A percentile compares a stretch with the other conserved stretches of the same genome.
phyloP scores from a whole-genome alignment of 2,888 invertebrate species.

The Pseudolycoriella hygida region DNA sequence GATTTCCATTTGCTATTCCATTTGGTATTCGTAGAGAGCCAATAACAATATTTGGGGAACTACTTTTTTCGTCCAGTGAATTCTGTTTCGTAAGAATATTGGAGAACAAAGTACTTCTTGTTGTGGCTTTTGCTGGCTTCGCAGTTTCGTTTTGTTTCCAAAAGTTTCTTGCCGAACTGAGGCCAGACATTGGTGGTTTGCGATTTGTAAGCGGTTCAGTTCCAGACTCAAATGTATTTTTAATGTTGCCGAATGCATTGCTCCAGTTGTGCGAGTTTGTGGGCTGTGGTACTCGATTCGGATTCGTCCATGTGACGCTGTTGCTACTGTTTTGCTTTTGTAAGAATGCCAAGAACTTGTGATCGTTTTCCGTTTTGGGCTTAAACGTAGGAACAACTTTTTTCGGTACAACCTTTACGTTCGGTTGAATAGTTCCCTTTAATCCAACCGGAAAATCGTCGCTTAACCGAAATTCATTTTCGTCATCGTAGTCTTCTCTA shows the following conservation, averaged over 20 bases:
- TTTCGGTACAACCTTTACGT: conserved; percentile 25
- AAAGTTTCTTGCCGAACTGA: conserved; percentile 37
- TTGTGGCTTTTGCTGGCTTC: background rate
- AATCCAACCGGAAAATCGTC: conserved; percentile 31
- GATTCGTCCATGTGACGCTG: conserved; percentile 23
- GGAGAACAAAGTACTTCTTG: background rate
- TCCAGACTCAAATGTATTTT: conserved; percentile 56
- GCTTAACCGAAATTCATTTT: conserved; percentile 8
- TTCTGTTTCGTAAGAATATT: background rate
- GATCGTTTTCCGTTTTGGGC: conserved; percentile 72
- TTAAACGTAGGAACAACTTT: conserved; percentile 46
- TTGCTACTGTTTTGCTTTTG: conserved; percentile 47
- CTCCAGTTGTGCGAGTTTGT: conserved; percentile 50
- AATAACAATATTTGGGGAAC: background rate
- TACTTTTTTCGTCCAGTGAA: background rate
- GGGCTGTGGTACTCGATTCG: conserved; percentile 16
- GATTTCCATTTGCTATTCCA: conserved; percentile 13
- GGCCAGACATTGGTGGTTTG: conserved; percentile 27
- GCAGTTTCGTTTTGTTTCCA: conserved; percentile 39
- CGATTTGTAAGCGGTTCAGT: conserved; percentile 6
- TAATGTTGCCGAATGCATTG: conserved; percentile 65
- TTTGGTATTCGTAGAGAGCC: background rate
- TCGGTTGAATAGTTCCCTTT: conserved; percentile 39
- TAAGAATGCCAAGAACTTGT: conserved; percentile 68
- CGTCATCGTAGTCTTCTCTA: conserved; percentile 28